Evolutionary conservation across 2,888 invertebrate genomes (phyloP).

Genomic region (Macroteleia sp.): DNA sequence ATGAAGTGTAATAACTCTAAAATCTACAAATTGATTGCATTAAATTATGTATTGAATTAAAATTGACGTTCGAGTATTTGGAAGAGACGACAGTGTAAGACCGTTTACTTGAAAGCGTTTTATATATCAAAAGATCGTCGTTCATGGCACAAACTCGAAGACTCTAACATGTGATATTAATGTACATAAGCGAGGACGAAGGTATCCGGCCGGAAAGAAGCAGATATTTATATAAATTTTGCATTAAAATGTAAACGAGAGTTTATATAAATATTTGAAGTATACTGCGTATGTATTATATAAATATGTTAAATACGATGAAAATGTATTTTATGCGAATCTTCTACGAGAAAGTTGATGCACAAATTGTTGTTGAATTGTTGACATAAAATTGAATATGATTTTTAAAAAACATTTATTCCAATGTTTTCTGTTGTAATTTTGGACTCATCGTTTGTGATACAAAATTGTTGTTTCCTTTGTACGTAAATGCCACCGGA

Average conservation of each 20-base stretch:
- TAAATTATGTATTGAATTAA: too few relatives aligned
- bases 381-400: constrained; percentile 9
- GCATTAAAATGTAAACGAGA: not conserved
- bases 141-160: constrained; percentile 60
- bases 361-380: constrained; percentile 43
- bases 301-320: constrained; percentile 23
- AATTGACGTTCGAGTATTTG: not conserved
- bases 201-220: constrained; percentile 29
- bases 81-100: constrained; percentile 17
- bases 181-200: constrained; percentile 48
- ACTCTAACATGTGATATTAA: constrained; percentile 63
- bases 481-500: constrained; percentile 27
- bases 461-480: constrained; percentile 14
- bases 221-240: constrained; percentile 33
- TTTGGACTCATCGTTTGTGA: constrained; percentile 18
- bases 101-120: constrained; percentile 4
- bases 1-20: too few relatives aligned
- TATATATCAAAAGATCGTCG: constrained; percentile 36
- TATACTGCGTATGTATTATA: constrained; percentile 19
- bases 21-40: too few relatives aligned
- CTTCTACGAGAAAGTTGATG: constrained; percentile 20
- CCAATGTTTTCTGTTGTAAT: constrained; percentile 12
- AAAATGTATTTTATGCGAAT: constrained; percentile 38
- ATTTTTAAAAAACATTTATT: constrained; percentile 26
- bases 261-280: constrained; percentile 18